Percentiles rank a stretch among this genome's conserved stretches.
Conservation (phyloP, 2,888 invertebrate species). For the Eupithecia inturbata region DNA sequence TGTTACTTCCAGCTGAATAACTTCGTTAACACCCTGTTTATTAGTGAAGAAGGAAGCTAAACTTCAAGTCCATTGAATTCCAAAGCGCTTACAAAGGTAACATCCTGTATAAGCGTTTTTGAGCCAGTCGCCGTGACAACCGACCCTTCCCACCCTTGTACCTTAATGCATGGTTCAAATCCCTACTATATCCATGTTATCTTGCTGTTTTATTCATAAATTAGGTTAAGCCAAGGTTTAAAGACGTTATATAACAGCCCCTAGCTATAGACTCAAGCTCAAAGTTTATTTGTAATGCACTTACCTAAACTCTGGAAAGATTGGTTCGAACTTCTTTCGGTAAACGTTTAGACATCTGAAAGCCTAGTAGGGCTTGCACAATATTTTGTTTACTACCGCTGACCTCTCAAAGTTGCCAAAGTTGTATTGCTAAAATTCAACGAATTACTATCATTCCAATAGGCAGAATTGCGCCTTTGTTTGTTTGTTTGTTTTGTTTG, state of each 20-base stretch:
- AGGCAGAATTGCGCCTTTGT: too few species aligned
- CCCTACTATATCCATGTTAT: constrained; percentile 7
- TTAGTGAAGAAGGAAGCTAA: constrained; percentile 1
- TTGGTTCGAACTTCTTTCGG: too few species aligned
- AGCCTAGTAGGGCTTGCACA: too few species aligned
- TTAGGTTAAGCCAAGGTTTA: not conserved
- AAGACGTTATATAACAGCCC: not conserved
- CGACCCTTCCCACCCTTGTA: not conserved
- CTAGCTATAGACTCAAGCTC: not conserved
- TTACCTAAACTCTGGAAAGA: too few species aligned
- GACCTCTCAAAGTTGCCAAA: too few species aligned
- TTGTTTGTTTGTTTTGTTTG: too few species aligned
- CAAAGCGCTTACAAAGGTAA: constrained; percentile 4
- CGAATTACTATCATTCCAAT: too few species aligned
- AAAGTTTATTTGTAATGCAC: not conserved
- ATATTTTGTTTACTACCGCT: too few species aligned
- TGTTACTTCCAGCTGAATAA: not conserved
- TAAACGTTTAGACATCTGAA: too few species aligned
- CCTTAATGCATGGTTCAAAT: constrained; percentile 9
- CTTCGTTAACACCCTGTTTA: not conserved
- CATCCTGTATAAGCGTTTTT: not conserved
- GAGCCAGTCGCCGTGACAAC: not conserved
- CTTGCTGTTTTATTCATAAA: constrained; percentile 10
- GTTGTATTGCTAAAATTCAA: too few species aligned
- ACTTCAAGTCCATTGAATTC: constrained; percentile 4